Base-by-base conservation (phyloP, 2,888 invertebrate species). In the Campoplex nolae region DNA sequence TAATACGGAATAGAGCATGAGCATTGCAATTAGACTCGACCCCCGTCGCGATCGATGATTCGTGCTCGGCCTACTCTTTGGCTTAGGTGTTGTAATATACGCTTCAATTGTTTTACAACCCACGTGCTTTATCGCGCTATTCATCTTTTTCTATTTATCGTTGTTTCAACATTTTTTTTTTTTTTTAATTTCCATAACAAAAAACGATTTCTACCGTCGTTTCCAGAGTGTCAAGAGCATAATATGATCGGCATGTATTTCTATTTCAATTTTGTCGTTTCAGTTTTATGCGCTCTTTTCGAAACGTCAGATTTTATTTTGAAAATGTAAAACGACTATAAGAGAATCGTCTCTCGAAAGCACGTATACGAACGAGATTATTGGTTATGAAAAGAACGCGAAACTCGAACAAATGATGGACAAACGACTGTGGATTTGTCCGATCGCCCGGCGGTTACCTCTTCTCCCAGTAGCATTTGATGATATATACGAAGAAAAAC, bases 21-120 rank as follows among this genome's bases (percentile, higher is more conserved):
- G 58, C 38, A 74, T 45, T 67, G 75, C 84, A 81, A 73, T 86
- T 74, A 73, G 76, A 67, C 58, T 65, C 67, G 58, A 67, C 38
- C 48, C 70, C 56, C n/a, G 23, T 23, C 23, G 42, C 75, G 77
- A 86, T 86, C 81, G 84, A 86, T 86, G 51, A 86, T 78, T 84
- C 68, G 70, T 67, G 86, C 62, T 70, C 62, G 13, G 68, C 45
- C 67, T 35, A 67, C 73, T 68, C 76, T 73, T 42, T 38, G 45
- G 56, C 65, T 83, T 32, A 56, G 71, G 71, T 71, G 45, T 56
- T 74, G 74, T 56, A 75, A 82, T 23, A 75, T 75, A 76, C 67
- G 23, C 71, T 71, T 83, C 71, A 54, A 73, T 76, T 73, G 32
- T 83, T 32, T 84, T 65, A 28, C 75, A 7, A 8, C 56, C 56